Evolutionary conservation across 2,888 invertebrate species (phyloP).

Genomic region (Acleris emargana): DNA sequence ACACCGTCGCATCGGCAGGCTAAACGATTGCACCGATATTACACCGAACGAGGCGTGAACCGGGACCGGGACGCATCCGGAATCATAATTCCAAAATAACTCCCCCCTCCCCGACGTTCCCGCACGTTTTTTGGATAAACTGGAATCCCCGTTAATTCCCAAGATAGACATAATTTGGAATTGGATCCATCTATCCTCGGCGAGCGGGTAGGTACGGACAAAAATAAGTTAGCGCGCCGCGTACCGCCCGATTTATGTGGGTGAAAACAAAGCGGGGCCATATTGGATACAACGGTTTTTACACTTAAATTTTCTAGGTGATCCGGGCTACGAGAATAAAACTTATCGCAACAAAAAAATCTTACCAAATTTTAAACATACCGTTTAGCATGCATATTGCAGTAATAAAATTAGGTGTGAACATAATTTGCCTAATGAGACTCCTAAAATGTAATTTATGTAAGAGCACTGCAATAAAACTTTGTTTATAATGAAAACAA

Average conservation of each 20-base stretch:
- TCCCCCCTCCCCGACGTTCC: slow-evolving; percentile 59
- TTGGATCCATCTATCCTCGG: slow-evolving; percentile 83
- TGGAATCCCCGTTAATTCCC: slow-evolving; percentile 84
- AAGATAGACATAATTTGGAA: slow-evolving; percentile 85
- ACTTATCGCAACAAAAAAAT: not conserved
- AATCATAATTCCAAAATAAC: slow-evolving; percentile 84
- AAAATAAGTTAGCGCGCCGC: slow-evolving; percentile 75
- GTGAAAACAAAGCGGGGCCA: slow-evolving; percentile 68
- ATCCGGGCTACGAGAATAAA: not conserved
- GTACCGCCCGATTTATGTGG: slow-evolving; percentile 70
- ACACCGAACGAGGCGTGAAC: slow-evolving; percentile 79
- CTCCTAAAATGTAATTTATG: slow-evolving; percentile 15
- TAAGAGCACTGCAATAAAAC: slow-evolving; percentile 19
- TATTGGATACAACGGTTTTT: slow-evolving; percentile 51
- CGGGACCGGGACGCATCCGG: slow-evolving; percentile 78
- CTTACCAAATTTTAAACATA: not conserved
- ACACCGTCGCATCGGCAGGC: slow-evolving; percentile 54
- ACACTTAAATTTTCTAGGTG: slow-evolving; percentile 45
- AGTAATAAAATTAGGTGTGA: slow-evolving; percentile 9
- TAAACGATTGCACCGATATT: slow-evolving; percentile 72
- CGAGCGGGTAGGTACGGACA: slow-evolving; percentile 69
- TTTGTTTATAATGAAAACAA: slow-evolving; percentile 28
- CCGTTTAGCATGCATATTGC: slow-evolving; percentile 3
- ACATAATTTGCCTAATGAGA: slow-evolving; percentile 26
- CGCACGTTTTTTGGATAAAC: slow-evolving; percentile 79